A percentile compares a stretch with the other conserved stretches of the same genome.
These are phyloP conservation scores for Prunella strophiata DNA, from an alignment of 2,797 vertebrate species.

Conservation along the genomic window DNA sequence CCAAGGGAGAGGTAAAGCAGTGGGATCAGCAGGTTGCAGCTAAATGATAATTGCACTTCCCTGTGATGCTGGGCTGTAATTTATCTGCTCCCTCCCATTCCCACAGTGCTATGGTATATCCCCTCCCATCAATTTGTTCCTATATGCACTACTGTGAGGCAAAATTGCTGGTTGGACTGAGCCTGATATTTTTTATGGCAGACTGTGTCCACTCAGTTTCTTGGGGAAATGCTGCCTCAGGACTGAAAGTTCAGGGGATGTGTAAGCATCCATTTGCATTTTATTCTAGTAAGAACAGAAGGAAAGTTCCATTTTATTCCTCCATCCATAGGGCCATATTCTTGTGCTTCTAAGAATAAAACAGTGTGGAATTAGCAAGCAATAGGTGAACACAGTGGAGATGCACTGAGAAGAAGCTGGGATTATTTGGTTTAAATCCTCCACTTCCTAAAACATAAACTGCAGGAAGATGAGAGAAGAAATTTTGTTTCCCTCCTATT, in stretches of 20 bases:
- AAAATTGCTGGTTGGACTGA: neutral
- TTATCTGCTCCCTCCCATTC: slow-evolving; percentile 50
- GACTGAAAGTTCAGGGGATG: neutral
- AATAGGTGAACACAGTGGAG: neutral
- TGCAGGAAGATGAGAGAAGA: neutral
- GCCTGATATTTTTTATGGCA: neutral
- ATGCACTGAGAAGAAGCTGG: neutral
- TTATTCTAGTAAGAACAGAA: neutral
- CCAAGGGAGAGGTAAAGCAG: neutral
- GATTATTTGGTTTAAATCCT: neutral
- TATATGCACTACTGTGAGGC: neutral
- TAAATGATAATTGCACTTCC: slow-evolving; percentile 22
- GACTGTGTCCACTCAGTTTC: neutral
- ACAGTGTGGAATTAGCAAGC: neutral
- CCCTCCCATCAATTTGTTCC: slow-evolving; percentile 44
- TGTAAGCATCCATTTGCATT: neutral
- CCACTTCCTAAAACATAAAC: neutral
- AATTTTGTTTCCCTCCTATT: neutral
- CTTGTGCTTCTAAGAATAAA: neutral
- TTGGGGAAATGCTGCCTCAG: neutral
- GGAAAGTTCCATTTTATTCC: neutral
- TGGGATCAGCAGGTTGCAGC: slow-evolving; percentile 2
- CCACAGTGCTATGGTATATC: neutral
- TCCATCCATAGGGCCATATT: neutral
- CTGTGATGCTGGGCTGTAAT: neutral